Base-by-base conservation (phyloP, 1,140 invertebrate genomes). In the Pectinophora gossypiella region DNA sequence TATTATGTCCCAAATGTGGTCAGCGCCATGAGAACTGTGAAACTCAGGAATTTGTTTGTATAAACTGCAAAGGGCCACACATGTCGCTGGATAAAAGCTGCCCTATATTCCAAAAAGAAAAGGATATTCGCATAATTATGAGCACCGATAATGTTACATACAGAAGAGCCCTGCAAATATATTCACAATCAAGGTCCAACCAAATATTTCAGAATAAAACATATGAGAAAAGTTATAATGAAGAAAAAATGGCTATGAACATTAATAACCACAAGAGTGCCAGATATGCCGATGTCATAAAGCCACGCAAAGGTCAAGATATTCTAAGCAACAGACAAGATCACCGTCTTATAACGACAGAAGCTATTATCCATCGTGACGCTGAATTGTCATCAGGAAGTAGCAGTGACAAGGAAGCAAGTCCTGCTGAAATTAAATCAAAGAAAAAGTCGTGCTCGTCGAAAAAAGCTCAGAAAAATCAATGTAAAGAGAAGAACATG, bases 1-100 rank as follows among this genome's bases (percentile, higher is more conserved):
- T 49, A 12, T 13, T 59, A 12, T 72, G 69, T 23, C 69, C 66
- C n/a, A 72, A 69, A 53, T 69, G 66, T 51, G 50, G 56, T 16
- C 21, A 16, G 2, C 22, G 48, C 5, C 63, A 72, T 48, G 22
- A 18, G 6, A 69, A 69, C 19, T 69, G 69, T n/a, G n/a, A n/a
- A n/a, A n/a, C n/a, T n/a, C n/a, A n/a, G n/a, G n/a, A n/a, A n/a
- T n/a, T n/a, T n/a, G n/a, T n/a, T n/a, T 69, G 66, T 22, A 7
- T 56, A 13, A 65, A 63, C 20, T 69, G 62, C 18, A 56, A 54
- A 16, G 57, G 59, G 0, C 19, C 48, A 10, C 65, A 72, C 45
- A 48, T 64, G 36, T 21, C 61, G 0, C 36, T 64, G 5, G 47
- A 44, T 27, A 63, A 53, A 45, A 36, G 19, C 2, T 68, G 61